A percentile compares a stretch with the other conserved stretches of the same genome.
These are phyloP conservation scores for Laupala kohalensis DNA, from an alignment of 1,140 invertebrate species.

Conservation along the genomic window DNA sequence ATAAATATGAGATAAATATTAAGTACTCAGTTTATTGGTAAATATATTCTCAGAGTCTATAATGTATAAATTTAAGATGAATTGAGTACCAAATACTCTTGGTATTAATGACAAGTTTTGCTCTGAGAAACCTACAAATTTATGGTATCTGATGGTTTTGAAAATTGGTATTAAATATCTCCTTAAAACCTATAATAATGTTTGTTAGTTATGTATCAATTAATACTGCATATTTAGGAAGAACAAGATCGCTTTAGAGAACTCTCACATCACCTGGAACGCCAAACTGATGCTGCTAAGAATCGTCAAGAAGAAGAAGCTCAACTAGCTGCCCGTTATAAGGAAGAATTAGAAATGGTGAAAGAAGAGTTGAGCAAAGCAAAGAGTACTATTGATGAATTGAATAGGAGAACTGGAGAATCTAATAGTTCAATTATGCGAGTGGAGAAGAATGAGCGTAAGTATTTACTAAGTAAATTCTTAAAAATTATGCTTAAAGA, in stretches of 20 bases:
- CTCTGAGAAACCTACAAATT: no score
- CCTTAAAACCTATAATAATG: no score
- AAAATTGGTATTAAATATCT: no score
- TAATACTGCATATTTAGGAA: slow-evolving; percentile 30
- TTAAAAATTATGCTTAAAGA: not conserved
- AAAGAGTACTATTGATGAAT: not conserved
- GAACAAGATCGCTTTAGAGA: slow-evolving; percentile 62
- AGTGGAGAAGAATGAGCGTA: not conserved
- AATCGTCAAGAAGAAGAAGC: slow-evolving; percentile 54
- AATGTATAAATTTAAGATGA: no score
- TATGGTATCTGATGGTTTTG: no score
- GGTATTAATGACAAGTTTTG: no score
- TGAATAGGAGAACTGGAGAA: slow-evolving; percentile 1
- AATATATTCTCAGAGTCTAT: no score
- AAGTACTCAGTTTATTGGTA: no score
- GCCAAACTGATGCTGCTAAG: slow-evolving; percentile 44
- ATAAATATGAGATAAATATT: no score
- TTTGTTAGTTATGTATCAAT: no score
- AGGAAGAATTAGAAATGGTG: slow-evolving; percentile 1
- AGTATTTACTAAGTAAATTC: not conserved
- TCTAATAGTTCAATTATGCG: not conserved
- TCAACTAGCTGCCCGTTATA: slow-evolving; percentile 28
- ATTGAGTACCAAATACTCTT: no score
- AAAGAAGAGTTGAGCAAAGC: slow-evolving; percentile 6
- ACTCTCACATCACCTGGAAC: slow-evolving; percentile 47